Base-by-base conservation (phyloP, 2,797 vertebrate genomes). In the Astyanax mexicanus region DNA sequence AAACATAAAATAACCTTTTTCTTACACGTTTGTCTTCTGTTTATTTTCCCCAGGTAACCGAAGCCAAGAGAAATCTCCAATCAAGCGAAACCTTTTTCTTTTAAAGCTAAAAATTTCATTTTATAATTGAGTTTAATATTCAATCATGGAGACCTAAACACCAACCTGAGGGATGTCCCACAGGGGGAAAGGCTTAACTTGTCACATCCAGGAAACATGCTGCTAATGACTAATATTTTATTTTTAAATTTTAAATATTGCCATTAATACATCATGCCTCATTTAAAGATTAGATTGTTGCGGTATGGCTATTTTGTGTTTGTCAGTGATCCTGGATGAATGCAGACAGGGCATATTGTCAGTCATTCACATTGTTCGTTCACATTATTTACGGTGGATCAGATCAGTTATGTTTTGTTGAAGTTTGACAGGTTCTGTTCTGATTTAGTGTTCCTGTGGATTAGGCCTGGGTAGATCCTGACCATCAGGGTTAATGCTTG, bases 131-230 rank as follows among this genome's bases (percentile, higher is more conserved):
- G 44, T 80, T 83, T 75, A 66, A 21, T 73, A 12, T 82, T 86
- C 81, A 79, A 88, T 49, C 29, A 98, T 98, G 97, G 93, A 91
- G 62, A 75, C 83, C 84, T 98, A 98, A 87, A 81, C 84, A 51
- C 89, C 87, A 71, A 83, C 84, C 84, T 79, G 91, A 92, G 94
- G 90, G 95, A 94, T 96, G 90, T 90, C 86, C 89, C 76, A 86
- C 88, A 88, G 93, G 95, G 95, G 94, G 95, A 94, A 95, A 93
- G 95, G 93, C 95, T 93, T 97, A 93, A 92, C 87, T 90, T 23
- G 15, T 67, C 11, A 75, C 74, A 82, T 79, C 78, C 85, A 83
- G 83, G 84, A 81, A 21, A 58, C 51, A 54, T 19, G 13, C 27
- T 69, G 79, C 32, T 57, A 25, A 1, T 32, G 40, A 60, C 19